These are phyloP conservation scores for Eupeodes corollae DNA, from an alignment of 1,140 invertebrate species.

Conservation along the genomic window DNA sequence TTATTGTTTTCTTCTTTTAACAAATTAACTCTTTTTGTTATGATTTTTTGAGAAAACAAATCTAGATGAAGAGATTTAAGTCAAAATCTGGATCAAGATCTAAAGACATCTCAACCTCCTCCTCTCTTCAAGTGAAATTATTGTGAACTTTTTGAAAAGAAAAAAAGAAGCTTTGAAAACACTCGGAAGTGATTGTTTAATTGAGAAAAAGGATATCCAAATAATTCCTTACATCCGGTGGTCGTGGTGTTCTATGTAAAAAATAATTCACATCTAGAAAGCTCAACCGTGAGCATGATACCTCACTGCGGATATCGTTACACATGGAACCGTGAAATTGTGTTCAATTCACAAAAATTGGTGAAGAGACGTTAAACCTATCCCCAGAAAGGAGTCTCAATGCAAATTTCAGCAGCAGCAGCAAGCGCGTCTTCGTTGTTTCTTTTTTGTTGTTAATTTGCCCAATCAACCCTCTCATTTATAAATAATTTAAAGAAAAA, in stretches of 20 bases:
- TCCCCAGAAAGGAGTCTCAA: neutral
- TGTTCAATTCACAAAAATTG: conserved; percentile 79
- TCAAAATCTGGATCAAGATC: conserved; percentile 3
- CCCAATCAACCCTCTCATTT: neutral
- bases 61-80: conserved; percentile 9
- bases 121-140: conserved; percentile 2
- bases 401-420: conserved; percentile 3
- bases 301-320: conserved; percentile 67
- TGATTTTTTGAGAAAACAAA: too few relatives aligned
- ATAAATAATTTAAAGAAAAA: neutral
- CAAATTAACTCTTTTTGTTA: too few relatives aligned
- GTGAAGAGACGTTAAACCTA: conserved; percentile 66
- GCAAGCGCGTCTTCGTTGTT: conserved; percentile 1
- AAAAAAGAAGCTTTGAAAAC: too few relatives aligned
- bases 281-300: conserved; percentile 39
- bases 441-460: neutral
- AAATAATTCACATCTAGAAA: too few relatives aligned
- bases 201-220: too few relatives aligned
- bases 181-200: too few relatives aligned
- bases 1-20: too few relatives aligned
- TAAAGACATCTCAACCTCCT: conserved; percentile 19
- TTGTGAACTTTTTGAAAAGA: conserved; percentile 5
- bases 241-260: too few relatives aligned
- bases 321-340: conserved; percentile 80
- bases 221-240: too few relatives aligned